phyloP scores from a whole-genome alignment of 2,888 invertebrate species.

The Entomobrya proxima region DNA sequence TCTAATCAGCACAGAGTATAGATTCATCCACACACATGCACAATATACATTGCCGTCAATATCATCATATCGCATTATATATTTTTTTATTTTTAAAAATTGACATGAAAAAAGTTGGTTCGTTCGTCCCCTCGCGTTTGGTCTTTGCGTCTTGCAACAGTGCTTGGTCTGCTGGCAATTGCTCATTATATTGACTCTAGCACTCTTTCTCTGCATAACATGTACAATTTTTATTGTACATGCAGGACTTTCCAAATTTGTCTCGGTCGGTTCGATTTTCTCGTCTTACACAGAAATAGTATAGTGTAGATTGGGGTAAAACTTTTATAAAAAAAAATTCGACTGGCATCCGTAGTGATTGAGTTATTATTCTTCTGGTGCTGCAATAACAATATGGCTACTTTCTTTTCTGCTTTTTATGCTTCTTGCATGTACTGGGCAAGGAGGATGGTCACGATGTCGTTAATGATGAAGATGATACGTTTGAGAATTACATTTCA shows the following conservation, averaged over 20 bases:
- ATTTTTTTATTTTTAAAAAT: constrained; percentile 39
- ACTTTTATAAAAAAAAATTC: too few species aligned
- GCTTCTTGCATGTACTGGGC: neutral
- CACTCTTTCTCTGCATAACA: constrained; percentile 16
- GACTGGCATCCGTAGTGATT: too few species aligned
- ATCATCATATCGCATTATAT: constrained; percentile 27
- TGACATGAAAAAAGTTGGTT: constrained; percentile 48
- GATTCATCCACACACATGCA: neutral
- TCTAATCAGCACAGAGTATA: constrained; percentile 72
- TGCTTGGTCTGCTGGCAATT: constrained; percentile 48
- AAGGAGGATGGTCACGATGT: neutral
- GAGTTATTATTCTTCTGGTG: constrained; percentile 30
- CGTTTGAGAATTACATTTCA: constrained; percentile 40
- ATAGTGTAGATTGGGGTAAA: neutral
- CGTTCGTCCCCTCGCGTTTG: constrained; percentile 19
- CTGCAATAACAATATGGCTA: constrained; percentile 22
- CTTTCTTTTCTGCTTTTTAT: neutral
- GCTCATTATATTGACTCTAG: constrained; percentile 42
- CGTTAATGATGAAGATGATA: constrained; percentile 21
- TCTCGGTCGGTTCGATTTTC: neutral
- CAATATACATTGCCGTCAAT: neutral
- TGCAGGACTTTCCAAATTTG: constrained; percentile 15
- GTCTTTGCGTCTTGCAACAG: neutral
- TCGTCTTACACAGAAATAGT: constrained; percentile 15
- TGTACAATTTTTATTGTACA: constrained; percentile 44